Evolutionary conservation across 1,140 invertebrate species (phyloP).

Genomic region (Manduca sexta): DNA sequence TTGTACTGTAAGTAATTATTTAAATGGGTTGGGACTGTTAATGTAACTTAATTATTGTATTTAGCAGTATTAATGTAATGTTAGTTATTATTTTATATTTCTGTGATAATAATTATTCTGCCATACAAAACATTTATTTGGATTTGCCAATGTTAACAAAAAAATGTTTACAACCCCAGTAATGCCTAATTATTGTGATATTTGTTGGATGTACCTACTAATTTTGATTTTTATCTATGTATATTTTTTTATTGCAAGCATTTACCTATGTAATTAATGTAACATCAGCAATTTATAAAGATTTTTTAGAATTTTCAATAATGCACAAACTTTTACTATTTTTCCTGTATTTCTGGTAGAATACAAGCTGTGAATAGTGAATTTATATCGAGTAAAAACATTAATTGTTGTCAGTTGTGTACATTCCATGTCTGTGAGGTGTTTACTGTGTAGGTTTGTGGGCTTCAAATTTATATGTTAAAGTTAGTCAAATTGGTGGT

Average conservation of each 20-base stretch:
- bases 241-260: no score
- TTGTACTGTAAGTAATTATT: no score
- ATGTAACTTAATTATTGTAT: constrained; percentile 32
- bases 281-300: no score
- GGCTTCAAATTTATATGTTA: neutral
- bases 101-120: constrained; percentile 54
- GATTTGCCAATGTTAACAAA: neutral
- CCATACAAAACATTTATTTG: constrained; percentile 34
- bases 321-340: no score
- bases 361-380: no score
- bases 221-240: no score
- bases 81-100: constrained; percentile 31
- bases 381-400: no score
- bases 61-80: constrained; percentile 40
- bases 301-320: no score
- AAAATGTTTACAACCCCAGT: constrained; percentile 6
- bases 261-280: no score
- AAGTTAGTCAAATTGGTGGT: neutral
- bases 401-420: neutral
- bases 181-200: neutral
- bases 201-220: neutral
- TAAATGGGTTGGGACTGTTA: constrained; percentile 12
- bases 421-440: neutral
- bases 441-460: neutral
- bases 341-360: no score